These are phyloP conservation scores for Coryphaenoides rupestris DNA, from an alignment of 2,113 vertebrate species.

Conservation along the genomic window DNA sequence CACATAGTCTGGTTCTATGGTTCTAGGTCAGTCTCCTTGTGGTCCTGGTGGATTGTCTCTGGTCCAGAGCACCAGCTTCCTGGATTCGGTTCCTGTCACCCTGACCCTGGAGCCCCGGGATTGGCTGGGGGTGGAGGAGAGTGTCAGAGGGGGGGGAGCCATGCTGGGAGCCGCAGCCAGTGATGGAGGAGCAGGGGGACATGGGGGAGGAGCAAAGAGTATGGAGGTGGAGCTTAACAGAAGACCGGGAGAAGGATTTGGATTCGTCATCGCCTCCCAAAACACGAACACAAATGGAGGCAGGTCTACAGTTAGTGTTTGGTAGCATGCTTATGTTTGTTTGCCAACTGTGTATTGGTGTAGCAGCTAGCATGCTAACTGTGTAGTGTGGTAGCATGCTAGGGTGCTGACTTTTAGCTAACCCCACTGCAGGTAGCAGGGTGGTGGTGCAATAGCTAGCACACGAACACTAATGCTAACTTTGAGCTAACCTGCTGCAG, in stretches of 20 bases:
- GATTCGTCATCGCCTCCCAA: conserved; percentile 76
- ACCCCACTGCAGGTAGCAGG: too few relatives aligned
- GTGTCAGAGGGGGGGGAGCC: conserved; percentile 30
- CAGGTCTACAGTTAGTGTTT: conserved; percentile 39
- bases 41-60: conserved; percentile 35
- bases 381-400: too few relatives aligned
- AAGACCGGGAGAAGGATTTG: conserved; percentile 69
- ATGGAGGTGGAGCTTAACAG: conserved; percentile 18
- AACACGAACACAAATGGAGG: conserved; percentile 62
- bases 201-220: conserved; percentile 3
- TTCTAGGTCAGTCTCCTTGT: conserved; percentile 39
- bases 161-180: conserved; percentile 21
- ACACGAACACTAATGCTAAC: too few relatives aligned
- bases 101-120: conserved; percentile 72
- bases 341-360: too few relatives aligned
- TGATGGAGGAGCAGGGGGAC: conserved; percentile 20
- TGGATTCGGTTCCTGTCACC: conserved; percentile 75
- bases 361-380: too few relatives aligned
- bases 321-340: too few relatives aligned
- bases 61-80: conserved; percentile 78
- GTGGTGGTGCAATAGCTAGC: too few relatives aligned
- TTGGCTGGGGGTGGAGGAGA: conserved; percentile 65
- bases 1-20: neutral
- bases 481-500: too few relatives aligned
- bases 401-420: too few relatives aligned